These are phyloP conservation scores for Gorsachius goisagi DNA, from an alignment of 2,113 vertebrate genomes.

Conservation along the genomic window DNA sequence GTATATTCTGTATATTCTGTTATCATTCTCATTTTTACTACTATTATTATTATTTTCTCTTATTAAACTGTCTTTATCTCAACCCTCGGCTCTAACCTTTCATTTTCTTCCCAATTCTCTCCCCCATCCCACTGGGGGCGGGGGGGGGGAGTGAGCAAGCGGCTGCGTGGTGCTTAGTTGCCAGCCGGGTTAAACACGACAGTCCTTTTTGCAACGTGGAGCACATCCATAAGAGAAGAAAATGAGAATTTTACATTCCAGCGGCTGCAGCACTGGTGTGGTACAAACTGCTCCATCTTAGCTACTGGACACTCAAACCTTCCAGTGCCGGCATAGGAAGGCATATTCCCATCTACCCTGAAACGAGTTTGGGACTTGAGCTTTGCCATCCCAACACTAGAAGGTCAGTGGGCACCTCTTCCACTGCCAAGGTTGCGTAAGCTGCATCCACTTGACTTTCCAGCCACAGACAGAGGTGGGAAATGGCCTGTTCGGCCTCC, in stretches of 20 bases:
- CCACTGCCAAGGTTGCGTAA: neutral
- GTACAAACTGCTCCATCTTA: neutral
- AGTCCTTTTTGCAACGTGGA: too few relatives aligned
- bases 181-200: too few relatives aligned
- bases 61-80: too few relatives aligned
- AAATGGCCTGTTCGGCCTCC: neutral
- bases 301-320: neutral
- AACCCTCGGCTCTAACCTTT: too few relatives aligned
- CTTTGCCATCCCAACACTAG: neutral
- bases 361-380: neutral
- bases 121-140: too few relatives aligned
- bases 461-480: neutral
- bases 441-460: neutral
- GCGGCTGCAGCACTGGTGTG: rapidly evolving
- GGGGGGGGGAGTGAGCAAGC: too few relatives aligned
- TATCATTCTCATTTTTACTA: too few relatives aligned
- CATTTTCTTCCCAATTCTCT: too few relatives aligned
- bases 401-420: neutral
- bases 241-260: neutral
- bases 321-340: neutral
- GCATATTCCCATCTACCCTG: neutral
- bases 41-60: too few relatives aligned
- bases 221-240: neutral
- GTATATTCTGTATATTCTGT: too few relatives aligned
- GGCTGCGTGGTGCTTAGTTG: too few relatives aligned